Evolutionary conservation across 92 coral and sea anemone genomes (phyloP).

Genomic region (Zoanthus sociatus): DNA sequence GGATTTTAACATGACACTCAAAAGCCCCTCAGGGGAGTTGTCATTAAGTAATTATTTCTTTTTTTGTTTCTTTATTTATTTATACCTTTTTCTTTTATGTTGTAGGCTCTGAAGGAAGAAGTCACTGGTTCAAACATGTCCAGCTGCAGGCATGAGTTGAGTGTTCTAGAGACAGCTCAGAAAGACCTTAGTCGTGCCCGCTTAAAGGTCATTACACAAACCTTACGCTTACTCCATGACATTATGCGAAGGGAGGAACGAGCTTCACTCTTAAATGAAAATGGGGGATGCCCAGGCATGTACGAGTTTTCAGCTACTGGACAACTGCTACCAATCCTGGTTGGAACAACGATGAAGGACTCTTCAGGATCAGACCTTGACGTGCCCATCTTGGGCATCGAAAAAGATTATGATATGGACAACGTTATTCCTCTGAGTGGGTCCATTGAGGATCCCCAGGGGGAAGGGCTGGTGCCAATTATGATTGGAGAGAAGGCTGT

Average conservation of each 20-base stretch:
- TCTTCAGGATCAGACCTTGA: slow-evolving; percentile 84
- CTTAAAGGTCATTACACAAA: slow-evolving; percentile 80
- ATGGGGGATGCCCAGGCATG: slow-evolving; percentile 98
- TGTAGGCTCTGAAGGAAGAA: slow-evolving; percentile 75
- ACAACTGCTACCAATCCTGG: slow-evolving; percentile 91
- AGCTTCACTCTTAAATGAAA: slow-evolving; percentile 80
- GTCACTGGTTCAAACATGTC: slow-evolving; percentile 83
- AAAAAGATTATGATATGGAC: slow-evolving; percentile 90
- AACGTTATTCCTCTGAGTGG: slow-evolving; percentile 93
- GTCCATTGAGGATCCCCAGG: slow-evolving; percentile 97
- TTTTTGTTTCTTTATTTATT: neutral
- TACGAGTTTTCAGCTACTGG: slow-evolving; percentile 99
- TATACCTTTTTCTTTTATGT: neutral
- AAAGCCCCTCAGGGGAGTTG: too few species aligned
- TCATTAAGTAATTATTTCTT: too few species aligned
- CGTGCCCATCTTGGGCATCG: slow-evolving; percentile 94
- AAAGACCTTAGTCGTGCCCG: slow-evolving; percentile 77
- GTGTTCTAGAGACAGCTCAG: slow-evolving; percentile 86
- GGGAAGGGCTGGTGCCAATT: slow-evolving; percentile 95
- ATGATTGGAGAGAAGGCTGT: slow-evolving; percentile 99
- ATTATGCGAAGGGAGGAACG: slow-evolving; percentile 96
- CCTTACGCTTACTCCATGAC: slow-evolving; percentile 85
- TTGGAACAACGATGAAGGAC: slow-evolving; percentile 94
- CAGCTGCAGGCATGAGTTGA: slow-evolving; percentile 91
- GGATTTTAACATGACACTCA: too few species aligned